Conservation (phyloP, 2,797 vertebrate species). For the Gadopsis bispinosus region DNA sequence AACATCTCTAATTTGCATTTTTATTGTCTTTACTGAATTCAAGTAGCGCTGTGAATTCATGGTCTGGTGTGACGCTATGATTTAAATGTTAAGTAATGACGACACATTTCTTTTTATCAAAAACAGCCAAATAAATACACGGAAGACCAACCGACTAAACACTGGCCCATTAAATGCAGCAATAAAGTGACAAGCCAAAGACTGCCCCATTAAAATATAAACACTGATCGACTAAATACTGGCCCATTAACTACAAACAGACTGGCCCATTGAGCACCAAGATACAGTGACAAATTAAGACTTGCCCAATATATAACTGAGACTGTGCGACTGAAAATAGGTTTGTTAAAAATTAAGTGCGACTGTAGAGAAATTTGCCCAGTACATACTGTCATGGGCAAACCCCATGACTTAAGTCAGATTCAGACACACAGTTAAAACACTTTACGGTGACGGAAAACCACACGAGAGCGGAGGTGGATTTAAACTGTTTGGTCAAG, state of each 20-base stretch:
- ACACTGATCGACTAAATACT: constrained; percentile 47
- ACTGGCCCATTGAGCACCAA: constrained; percentile 49
- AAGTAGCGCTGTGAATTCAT: constrained; percentile 20
- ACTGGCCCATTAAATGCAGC: constrained; percentile 21
- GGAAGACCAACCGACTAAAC: constrained; percentile 9
- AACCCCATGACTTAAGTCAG: too few species aligned
- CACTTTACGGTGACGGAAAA: too few species aligned
- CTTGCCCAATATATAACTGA: constrained; percentile 32
- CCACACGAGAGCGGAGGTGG: too few species aligned
- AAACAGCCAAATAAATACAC: constrained; percentile 34
- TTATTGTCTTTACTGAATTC: constrained; percentile 31
- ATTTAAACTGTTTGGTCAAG: too few species aligned
- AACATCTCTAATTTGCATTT: constrained; percentile 24
- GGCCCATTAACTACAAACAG: constrained; percentile 58
- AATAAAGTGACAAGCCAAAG: constrained; percentile 48
- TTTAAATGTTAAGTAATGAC: constrained; percentile 11
- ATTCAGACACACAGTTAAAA: too few species aligned
- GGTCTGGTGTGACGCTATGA: constrained; percentile 12
- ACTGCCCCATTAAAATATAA: constrained; percentile 53
- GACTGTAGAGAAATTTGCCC: background rate
- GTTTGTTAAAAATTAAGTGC: constrained; percentile 37
- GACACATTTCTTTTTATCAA: constrained; percentile 22
- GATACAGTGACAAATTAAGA: constrained; percentile 57
- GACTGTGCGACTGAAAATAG: constrained; percentile 9
- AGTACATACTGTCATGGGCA: background rate